Base-by-base conservation (phyloP, 2,797 vertebrate genomes). In the Channa striata region DNA sequence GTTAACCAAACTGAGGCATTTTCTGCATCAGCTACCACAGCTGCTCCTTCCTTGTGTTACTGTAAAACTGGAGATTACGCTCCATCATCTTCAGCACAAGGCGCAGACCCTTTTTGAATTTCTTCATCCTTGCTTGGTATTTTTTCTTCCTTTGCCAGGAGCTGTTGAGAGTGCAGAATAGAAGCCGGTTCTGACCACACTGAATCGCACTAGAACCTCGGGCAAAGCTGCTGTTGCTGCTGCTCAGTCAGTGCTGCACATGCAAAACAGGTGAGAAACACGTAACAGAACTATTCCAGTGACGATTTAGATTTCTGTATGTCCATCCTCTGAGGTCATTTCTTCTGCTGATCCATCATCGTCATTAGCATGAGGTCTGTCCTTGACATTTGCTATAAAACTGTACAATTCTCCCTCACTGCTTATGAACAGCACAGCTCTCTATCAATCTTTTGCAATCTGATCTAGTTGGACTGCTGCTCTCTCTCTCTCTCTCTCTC, bases 1-100 rank as follows among this genome's bases (percentile, higher is more conserved):
- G 60, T 91, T 81, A 92, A 83, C 90, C 93, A 84, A 92, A 91
- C 90, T 90, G 90, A 90, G 86, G 81, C 92, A 93, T 94, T 77
- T 83, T 91, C 78, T 57, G 74, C 68, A 59, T 87, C 80, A 68
- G 80, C 74, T 62, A 40, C 82, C 37, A 53, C 85, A 81, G 83
- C 82, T 87, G 85, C 59, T 86, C 68, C 74, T 59, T 66, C 63
- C 78, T 66, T 70, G 71, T 68, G 83, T 78, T 78, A 86, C 76
- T 84, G 83, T 56, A 73, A 77, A 60, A 85, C 87, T 40, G 87
- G 80, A 81, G 78, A 87, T 74, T 86, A 76, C 70, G 81, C 83
- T 86, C 88, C 87, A 84, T 89, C 77, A 83, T 90, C 81, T 85
- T 90, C 72, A 86, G 78, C 68, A 82, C 64, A 57, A 88, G 72